Evolutionary conservation across 1,140 invertebrate genomes (phyloP).

Genomic region (Orchestia grillus): DNA sequence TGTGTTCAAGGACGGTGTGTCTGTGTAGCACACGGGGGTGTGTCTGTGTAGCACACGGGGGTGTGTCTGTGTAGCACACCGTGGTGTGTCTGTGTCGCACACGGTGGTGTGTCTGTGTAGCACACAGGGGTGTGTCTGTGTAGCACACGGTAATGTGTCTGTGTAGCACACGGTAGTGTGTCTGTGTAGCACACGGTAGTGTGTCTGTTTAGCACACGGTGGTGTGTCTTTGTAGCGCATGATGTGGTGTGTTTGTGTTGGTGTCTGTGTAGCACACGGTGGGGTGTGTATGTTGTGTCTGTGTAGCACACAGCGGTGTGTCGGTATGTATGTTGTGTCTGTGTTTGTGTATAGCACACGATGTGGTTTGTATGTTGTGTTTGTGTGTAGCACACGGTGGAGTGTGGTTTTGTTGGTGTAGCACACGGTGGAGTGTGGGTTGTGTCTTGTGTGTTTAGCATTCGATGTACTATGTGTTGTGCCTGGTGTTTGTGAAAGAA

Average conservation of each 20-base stretch:
- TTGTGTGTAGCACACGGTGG: neutral
- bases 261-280: neutral
- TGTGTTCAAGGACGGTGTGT: neutral
- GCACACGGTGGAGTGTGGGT: neutral
- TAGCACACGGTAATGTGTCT: neutral
- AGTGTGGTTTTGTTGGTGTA: neutral
- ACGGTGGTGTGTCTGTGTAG: neutral
- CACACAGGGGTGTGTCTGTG: neutral
- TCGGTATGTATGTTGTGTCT: too few relatives aligned
- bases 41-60: neutral
- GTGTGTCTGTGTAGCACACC: neutral
- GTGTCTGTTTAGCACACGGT: neutral
- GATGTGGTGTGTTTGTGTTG: neutral
- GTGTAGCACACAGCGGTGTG: neutral
- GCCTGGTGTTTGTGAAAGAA: neutral
- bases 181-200: slow-evolving; percentile 13
- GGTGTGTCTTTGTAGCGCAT: neutral
- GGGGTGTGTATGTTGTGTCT: neutral
- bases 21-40: neutral
- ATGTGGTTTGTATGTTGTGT: neutral
- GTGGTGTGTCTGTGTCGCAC: neutral
- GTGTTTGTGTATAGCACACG: neutral
- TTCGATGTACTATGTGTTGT: neutral
- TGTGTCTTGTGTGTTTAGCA: neutral
- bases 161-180: neutral